A percentile compares a stretch with the other conserved stretches of the same genome.
Conservation (phyloP, 1,140 invertebrate genomes). For the Temnothorax curvispinosus region DNA sequence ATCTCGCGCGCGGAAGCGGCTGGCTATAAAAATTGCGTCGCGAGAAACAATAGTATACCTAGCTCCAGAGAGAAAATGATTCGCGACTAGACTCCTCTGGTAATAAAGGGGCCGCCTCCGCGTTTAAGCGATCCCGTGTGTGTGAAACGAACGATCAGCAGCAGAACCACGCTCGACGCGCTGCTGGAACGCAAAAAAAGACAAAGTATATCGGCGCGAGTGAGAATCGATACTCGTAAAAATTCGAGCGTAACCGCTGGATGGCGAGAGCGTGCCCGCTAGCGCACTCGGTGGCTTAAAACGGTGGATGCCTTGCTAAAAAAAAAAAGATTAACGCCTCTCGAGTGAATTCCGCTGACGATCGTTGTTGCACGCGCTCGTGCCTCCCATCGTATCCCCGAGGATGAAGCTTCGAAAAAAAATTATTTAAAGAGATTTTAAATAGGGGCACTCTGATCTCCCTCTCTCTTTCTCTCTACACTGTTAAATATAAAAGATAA, state of each 20-base stretch:
- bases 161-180: neutral
- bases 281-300: constrained; percentile 47
- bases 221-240: constrained; percentile 59
- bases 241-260: constrained; percentile 46
- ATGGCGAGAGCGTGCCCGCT: constrained; percentile 39
- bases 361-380: constrained; percentile 41
- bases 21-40: constrained; percentile 60
- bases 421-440: constrained; percentile 31
- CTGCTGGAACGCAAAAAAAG: constrained; percentile 22
- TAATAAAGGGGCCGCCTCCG: constrained; percentile 16
- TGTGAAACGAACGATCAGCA: constrained; percentile 57
- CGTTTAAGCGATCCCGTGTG: constrained; percentile 45
- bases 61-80: constrained; percentile 58
- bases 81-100: constrained; percentile 17
- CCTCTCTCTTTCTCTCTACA: neutral
- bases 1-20: constrained; percentile 11
- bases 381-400: constrained; percentile 1
- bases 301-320: neutral
- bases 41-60: constrained; percentile 56
- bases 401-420: constrained; percentile 14
- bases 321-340: constrained; percentile 48
- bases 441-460: neutral
- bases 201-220: neutral
- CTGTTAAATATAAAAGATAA: too few species aligned
- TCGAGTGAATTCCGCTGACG: constrained; percentile 35